Evolutionary conservation across 2,888 invertebrate genomes (phyloP).

Genomic region (Elmis aenea): DNA sequence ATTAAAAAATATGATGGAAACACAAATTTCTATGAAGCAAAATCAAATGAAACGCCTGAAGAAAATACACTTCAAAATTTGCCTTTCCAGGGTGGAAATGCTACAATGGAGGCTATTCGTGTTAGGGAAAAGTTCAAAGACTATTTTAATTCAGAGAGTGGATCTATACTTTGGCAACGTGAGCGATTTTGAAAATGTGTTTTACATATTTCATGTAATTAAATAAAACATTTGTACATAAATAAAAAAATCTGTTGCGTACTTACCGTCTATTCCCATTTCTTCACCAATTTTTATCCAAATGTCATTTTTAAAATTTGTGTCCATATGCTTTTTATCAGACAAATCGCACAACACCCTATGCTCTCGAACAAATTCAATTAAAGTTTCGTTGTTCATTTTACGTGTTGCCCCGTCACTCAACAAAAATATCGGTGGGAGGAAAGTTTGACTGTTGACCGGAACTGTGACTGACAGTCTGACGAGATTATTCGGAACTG

Average conservation of each 20-base stretch:
- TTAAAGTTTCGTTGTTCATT: constrained; percentile 13
- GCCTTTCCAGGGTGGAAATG: constrained; percentile 13
- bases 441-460: too few relatives aligned
- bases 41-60: not conserved
- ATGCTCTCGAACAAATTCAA: constrained; percentile 9
- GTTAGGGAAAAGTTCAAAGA: constrained; percentile 19
- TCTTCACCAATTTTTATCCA: constrained; percentile 10
- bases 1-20: constrained; percentile 1
- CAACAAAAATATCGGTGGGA: too few relatives aligned
- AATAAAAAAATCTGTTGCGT: too few relatives aligned
- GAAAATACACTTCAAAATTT: not conserved
- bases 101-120: constrained; percentile 15
- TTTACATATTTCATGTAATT: too few relatives aligned
- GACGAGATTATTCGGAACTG: too few relatives aligned
- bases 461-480: too few relatives aligned
- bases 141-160: constrained; percentile 16
- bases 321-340: constrained; percentile 13
- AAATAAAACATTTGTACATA: too few relatives aligned
- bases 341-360: constrained; percentile 11
- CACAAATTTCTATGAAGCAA: not conserved
- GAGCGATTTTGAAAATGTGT: too few relatives aligned
- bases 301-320: constrained; percentile 6
- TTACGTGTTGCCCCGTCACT: too few relatives aligned
- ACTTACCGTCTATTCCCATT: constrained; percentile 8
- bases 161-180: constrained; percentile 18